Evolutionary conservation across 2,888 invertebrate species (phyloP), one percentile per base, ranked within the genome.

Genomic region (Orchesella flavescens): DNA sequence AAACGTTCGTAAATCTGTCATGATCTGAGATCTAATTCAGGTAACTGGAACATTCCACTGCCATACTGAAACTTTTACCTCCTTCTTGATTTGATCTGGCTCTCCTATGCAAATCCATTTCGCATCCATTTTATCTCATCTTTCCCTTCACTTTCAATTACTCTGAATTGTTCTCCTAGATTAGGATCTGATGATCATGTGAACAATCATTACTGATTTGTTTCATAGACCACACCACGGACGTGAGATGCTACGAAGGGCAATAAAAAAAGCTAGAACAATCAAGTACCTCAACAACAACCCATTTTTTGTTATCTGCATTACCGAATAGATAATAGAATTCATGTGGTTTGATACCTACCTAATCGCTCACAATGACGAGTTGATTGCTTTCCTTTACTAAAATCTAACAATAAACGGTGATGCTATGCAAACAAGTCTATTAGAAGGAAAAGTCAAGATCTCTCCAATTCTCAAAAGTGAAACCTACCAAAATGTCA

Each of bases 401-500:
- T 49, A n/a, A 10, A 49, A 49, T 15, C 49, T 10, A 15, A 15
- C n/a, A n/a, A n/a, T n/a, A n/a, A n/a, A n/a, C n/a, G n/a, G 49
- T 12, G 7, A 34, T 34, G 10, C n/a, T 12, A 49, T 49, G 34
- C n/a, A n/a, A 63, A 21, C 15, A 1, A 3, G 24, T 63, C n/a
- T 19, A 12, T 21, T 12, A 17, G 17, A 10, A 21, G 59, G 59
- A 59, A 59, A 59, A 59, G 1, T 15, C 10, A 4, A 63, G 63
- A 63, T 63, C 44, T 68, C 21, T 44, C 21, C 19, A 43, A 44
- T 19, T 21, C 23, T 24, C 72, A 72, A 79, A 79, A 79, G 79
- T 79, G 79, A 79, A 79, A 79, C 79, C 69, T 59, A 55, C 34
- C n/a, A 34, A 65, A 43, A 43, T 65, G 65, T 65, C 65, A 65